These are phyloP conservation scores for Paratilapia polleni DNA, from an alignment of 2,113 vertebrate species.

Conservation along the genomic window DNA sequence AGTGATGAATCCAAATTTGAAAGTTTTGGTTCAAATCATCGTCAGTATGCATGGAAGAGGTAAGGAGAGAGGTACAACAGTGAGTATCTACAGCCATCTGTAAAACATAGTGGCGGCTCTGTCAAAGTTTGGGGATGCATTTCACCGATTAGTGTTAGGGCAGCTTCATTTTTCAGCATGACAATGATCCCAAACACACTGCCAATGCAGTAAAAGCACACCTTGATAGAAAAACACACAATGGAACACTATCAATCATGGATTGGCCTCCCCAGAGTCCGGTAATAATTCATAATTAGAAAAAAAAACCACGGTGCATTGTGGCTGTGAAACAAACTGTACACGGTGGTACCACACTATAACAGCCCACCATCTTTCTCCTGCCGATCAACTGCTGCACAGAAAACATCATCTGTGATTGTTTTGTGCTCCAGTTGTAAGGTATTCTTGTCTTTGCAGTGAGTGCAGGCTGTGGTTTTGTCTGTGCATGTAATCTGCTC, in stretches of 20 bases:
- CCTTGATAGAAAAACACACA: not conserved
- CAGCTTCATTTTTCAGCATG: not conserved
- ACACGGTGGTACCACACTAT: not conserved
- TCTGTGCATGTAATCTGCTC: conserved; percentile 8
- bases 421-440: not conserved
- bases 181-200: not conserved
- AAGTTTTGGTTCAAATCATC: no score
- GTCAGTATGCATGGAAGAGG: no score
- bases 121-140: no score
- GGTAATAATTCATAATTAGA: not conserved
- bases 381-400: not conserved
- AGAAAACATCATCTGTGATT: not conserved
- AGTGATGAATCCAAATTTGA: no score
- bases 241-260: no score
- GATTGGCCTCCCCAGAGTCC: no score
- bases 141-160: no score
- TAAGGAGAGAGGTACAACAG: no score
- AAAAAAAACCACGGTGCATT: not conserved
- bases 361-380: not conserved
- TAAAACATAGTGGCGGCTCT: no score
- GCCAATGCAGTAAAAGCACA: no score
- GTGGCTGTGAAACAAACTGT: not conserved
- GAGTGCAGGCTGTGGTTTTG: not conserved
- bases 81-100: no score
- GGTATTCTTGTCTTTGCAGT: not conserved